Evolutionary conservation across 2,888 invertebrate genomes (phyloP).

Genomic region (Parasteatoda lunata): DNA sequence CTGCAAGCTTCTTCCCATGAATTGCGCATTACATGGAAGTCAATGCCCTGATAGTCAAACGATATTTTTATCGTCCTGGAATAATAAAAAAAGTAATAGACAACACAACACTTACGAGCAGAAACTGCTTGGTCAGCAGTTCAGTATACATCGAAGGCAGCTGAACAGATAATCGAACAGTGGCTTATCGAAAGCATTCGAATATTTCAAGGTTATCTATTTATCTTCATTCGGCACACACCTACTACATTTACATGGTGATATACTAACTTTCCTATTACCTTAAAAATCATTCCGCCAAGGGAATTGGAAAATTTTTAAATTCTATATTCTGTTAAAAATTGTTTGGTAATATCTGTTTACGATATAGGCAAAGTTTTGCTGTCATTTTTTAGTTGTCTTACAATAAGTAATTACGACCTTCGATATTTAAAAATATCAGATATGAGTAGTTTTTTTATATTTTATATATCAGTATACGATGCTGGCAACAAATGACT

Average conservation of each 20-base stretch:
- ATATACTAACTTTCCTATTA: background rate
- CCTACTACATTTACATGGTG: background rate
- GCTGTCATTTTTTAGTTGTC: no score
- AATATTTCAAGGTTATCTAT: conserved; percentile 40
- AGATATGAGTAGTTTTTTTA: no score
- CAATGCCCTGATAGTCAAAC: conserved; percentile 20
- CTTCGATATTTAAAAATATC: no score
- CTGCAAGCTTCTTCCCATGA: background rate
- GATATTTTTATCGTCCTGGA: conserved; percentile 26
- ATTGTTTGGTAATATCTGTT: no score
- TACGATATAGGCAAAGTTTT: no score
- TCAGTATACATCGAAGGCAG: conserved; percentile 45
- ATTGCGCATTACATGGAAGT: conserved; percentile 10
- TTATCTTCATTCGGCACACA: background rate
- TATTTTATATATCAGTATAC: no score
- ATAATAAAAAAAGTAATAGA: background rate
- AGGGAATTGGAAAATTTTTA: no score
- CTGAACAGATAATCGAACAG: conserved; percentile 16
- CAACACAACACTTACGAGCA: background rate
- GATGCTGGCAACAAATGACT: no score
- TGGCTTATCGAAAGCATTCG: background rate
- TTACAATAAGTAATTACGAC: no score
- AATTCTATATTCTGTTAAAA: no score
- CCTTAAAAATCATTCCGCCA: background rate
- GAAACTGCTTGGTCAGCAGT: conserved; percentile 49